Conservation (phyloP, 2,113 vertebrate genomes). For the Saiga tatarica region DNA sequence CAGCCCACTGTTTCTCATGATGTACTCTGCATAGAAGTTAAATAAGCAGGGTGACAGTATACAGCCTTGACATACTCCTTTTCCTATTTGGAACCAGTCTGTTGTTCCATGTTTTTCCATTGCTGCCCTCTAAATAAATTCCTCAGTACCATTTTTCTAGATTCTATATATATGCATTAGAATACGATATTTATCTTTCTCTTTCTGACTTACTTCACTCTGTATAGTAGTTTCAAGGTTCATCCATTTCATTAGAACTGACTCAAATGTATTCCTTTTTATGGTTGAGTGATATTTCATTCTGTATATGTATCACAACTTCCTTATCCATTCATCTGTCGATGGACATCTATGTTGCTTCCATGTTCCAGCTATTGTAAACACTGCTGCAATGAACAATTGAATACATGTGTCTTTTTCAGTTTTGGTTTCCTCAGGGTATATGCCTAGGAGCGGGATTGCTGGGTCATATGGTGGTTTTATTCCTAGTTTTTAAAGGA, state of each 20-base stretch:
- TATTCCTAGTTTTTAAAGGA: not conserved
- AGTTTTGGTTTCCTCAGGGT: not conserved
- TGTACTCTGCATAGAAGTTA: too few species aligned
- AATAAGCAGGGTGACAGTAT: too few species aligned
- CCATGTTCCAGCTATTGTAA: not conserved
- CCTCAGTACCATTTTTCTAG: not conserved
- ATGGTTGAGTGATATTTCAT: not conserved
- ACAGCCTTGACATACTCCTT: too few species aligned
- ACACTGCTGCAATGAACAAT: not conserved
- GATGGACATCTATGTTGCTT: not conserved
- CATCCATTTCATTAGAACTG: not conserved
- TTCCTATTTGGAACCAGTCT: too few species aligned
- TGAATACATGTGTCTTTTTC: not conserved
- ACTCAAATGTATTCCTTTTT: not conserved
- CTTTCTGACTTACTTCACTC: not conserved
- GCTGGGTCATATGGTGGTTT: not conserved
- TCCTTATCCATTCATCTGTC: not conserved
- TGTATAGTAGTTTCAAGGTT: not conserved
- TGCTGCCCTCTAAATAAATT: not conserved
- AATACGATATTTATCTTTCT: not conserved
- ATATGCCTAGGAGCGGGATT: not conserved
- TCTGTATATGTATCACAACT: not conserved
- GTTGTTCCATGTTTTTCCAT: not conserved
- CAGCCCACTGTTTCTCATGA: too few species aligned
- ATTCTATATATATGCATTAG: not conserved